Conservation (phyloP, 2,888 invertebrate species). For the Alloplasta piceator region DNA sequence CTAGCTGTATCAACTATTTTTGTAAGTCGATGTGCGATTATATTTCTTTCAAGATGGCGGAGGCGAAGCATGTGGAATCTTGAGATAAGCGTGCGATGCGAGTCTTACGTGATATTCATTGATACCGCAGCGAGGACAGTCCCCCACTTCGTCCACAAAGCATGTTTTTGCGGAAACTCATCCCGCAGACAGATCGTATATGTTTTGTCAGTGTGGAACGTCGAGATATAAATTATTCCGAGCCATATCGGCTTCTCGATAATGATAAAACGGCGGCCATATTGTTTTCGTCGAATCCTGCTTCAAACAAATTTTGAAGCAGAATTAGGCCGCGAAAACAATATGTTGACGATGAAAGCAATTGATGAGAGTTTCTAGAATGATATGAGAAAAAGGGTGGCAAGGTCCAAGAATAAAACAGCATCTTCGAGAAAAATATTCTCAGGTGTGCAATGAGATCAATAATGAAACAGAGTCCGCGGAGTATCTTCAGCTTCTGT, state of each 20-base stretch:
- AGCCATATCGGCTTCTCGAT: too few relatives aligned
- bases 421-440: too few relatives aligned
- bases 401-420: too few relatives aligned
- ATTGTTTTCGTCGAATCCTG: too few relatives aligned
- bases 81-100: slow-evolving; percentile 35
- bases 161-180: neutral
- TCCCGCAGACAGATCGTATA: neutral
- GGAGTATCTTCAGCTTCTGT: too few relatives aligned
- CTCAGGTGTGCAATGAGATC: neutral
- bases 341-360: too few relatives aligned
- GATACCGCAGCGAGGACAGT: neutral
- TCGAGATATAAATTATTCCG: too few relatives aligned
- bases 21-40: slow-evolving; percentile 31
- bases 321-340: too few relatives aligned
- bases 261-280: too few relatives aligned
- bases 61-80: slow-evolving; percentile 7
- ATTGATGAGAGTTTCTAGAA: too few relatives aligned
- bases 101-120: slow-evolving; percentile 15
- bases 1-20: neutral
- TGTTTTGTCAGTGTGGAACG: neutral
- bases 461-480: slow-evolving; percentile 6
- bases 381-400: too few relatives aligned
- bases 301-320: too few relatives aligned
- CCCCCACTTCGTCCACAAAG: neutral
- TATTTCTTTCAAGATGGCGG: slow-evolving; percentile 63